Evolutionary conservation across 2,888 invertebrate species (phyloP).

Genomic region (Drosophila robusta): DNA sequence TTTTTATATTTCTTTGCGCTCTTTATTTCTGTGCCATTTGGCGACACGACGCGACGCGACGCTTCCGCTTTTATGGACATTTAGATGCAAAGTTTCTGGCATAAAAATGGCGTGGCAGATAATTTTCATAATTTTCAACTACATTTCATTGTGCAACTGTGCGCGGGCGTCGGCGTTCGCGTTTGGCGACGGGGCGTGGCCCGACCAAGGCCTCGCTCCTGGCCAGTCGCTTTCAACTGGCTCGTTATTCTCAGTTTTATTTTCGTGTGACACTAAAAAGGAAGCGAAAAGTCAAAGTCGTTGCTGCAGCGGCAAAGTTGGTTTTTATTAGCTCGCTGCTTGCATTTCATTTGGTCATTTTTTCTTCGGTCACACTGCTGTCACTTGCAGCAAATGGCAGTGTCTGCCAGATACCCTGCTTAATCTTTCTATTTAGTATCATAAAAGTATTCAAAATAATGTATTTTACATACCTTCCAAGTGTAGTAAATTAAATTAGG

Average conservation of each 20-base stretch:
- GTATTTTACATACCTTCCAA: too few species aligned
- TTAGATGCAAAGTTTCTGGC: constrained; percentile 81
- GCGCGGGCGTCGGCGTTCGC: constrained; percentile 57
- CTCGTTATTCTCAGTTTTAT: constrained; percentile 74
- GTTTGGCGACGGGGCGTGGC: constrained; percentile 52
- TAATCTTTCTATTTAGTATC: neutral
- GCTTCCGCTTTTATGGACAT: constrained; percentile 79
- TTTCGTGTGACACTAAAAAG: constrained; percentile 74
- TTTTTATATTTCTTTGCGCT: constrained; percentile 25
- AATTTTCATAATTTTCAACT: constrained; percentile 81
- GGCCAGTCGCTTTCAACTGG: constrained; percentile 53
- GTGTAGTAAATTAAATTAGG: too few species aligned
- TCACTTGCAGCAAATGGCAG: neutral
- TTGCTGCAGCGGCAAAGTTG: constrained; percentile 58
- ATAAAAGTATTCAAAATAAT: too few species aligned
- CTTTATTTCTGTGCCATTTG: constrained; percentile 53
- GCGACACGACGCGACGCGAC: constrained; percentile 65
- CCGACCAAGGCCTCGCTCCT: constrained; percentile 6
- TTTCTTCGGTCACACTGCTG: constrained; percentile 35
- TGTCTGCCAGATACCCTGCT: constrained; percentile 5
- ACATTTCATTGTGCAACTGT: constrained; percentile 77
- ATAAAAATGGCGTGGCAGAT: constrained; percentile 80
- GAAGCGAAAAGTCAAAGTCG: constrained; percentile 69
- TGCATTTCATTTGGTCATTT: constrained; percentile 59
- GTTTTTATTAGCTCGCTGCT: constrained; percentile 67